A percentile compares a stretch with the other conserved stretches of the same genome.
Conservation (phyloP, 2,888 invertebrate species). For the Agriotes lineatus region DNA sequence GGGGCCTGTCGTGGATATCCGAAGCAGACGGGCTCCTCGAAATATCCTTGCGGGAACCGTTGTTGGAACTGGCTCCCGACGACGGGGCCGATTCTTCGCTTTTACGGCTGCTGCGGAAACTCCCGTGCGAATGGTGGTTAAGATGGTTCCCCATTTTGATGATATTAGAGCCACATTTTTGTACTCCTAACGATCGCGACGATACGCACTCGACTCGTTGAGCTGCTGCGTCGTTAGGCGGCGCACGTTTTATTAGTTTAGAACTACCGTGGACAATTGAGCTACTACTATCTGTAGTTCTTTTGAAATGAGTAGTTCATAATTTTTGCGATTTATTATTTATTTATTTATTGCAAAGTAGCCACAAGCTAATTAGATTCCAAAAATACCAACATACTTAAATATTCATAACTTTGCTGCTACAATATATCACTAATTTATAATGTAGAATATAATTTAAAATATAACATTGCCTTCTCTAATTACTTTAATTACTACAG, state of each 20-base stretch:
- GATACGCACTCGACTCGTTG: background rate
- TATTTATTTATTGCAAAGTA: no score
- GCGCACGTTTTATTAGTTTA: background rate
- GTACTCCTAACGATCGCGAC: background rate
- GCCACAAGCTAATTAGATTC: no score
- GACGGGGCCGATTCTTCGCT: conserved; percentile 51
- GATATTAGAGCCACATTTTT: conserved; percentile 45
- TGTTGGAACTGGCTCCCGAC: conserved; percentile 63
- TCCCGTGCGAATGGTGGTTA: conserved; percentile 62
- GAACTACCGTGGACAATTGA: background rate
- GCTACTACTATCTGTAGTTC: no score
- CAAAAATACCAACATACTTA: no score
- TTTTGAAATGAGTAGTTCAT: no score
- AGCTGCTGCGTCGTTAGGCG: background rate
- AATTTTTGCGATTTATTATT: no score
- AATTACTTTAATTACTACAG: no score
- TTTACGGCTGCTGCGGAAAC: conserved; percentile 50
- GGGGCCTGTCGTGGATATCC: conserved; percentile 75
- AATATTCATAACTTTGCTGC: no score
- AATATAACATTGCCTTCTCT: no score
- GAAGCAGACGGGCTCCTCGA: conserved; percentile 76
- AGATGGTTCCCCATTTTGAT: conserved; percentile 63
- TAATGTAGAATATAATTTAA: no score
- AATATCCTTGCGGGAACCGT: conserved; percentile 68
- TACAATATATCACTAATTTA: no score